A percentile compares a stretch with the other conserved stretches of the same genome.
Conservation (phyloP, 2,113 vertebrate species). For the Caretta caretta region DNA sequence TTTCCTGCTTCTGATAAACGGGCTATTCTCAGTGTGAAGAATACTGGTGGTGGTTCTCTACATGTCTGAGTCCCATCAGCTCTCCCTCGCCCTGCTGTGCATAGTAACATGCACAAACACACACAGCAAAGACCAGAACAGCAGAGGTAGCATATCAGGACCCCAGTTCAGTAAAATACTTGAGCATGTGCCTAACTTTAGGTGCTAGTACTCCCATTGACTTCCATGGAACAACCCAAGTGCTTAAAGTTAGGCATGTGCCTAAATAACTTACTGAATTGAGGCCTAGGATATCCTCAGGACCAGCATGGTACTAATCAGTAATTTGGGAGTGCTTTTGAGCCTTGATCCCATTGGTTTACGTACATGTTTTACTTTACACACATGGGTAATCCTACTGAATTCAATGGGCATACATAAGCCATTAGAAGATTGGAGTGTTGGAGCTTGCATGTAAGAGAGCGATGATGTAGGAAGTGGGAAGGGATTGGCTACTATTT, state of each 20-base stretch:
- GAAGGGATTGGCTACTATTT: neutral
- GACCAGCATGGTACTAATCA: neutral
- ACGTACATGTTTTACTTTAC: neutral
- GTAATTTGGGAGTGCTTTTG: neutral
- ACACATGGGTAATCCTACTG: neutral
- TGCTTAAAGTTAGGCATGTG: neutral
- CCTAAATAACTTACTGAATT: neutral
- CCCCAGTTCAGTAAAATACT: neutral
- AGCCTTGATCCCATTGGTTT: neutral
- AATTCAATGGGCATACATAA: neutral
- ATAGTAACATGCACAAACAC: neutral
- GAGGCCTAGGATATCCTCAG: neutral
- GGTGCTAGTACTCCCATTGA: neutral
- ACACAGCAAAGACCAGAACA: neutral
- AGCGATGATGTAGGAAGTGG: neutral
- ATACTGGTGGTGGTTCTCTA: neutral
- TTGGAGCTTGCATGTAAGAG: conserved; percentile 17
- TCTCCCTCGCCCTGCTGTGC: neutral
- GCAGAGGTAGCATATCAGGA: neutral
- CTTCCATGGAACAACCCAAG: neutral
- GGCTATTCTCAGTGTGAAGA: fast-evolving
- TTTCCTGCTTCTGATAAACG: neutral
- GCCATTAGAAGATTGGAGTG: neutral
- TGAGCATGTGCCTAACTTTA: neutral
- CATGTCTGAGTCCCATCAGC: neutral